phyloP scores from a whole-genome alignment of 2,797 vertebrate genomes.

The Delichon dasypus region DNA sequence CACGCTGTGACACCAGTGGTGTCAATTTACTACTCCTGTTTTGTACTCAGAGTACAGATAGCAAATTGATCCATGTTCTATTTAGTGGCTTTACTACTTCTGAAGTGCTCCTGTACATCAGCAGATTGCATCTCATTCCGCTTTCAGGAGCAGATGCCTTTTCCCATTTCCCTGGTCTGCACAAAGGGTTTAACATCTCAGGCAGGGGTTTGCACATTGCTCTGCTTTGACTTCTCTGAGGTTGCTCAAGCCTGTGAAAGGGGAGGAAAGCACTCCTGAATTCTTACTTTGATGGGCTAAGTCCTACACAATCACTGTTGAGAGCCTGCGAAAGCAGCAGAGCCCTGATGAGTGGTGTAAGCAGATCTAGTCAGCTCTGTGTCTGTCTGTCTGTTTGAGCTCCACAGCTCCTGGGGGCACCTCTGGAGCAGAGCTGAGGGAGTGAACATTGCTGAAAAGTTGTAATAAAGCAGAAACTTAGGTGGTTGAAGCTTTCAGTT shows the following conservation, averaged over 20 bases:
- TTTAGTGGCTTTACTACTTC: neutral
- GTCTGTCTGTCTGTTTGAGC: neutral
- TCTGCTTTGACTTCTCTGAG: neutral
- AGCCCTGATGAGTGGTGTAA: neutral
- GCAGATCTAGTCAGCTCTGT: neutral
- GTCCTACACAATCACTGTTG: rapidly evolving
- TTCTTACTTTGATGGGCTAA: neutral
- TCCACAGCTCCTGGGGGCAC: neutral
- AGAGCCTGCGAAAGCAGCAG: neutral
- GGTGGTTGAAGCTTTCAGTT: neutral
- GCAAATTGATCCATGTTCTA: neutral
- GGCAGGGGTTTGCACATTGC: rapidly evolving
- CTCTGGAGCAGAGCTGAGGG: neutral
- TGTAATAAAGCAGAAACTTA: neutral
- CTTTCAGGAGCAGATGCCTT: neutral
- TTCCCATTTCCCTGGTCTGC: neutral
- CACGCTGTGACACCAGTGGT: neutral
- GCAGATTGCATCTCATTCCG: neutral
- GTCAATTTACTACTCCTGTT: neutral
- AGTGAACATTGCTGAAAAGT: neutral
- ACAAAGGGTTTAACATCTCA: rapidly evolving
- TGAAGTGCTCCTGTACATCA: neutral
- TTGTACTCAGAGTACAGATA: neutral
- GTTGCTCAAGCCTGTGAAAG: neutral
- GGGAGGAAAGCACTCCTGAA: neutral